Conservation (phyloP, 2,113 vertebrate genomes). For the Entelurus aequoreus region DNA sequence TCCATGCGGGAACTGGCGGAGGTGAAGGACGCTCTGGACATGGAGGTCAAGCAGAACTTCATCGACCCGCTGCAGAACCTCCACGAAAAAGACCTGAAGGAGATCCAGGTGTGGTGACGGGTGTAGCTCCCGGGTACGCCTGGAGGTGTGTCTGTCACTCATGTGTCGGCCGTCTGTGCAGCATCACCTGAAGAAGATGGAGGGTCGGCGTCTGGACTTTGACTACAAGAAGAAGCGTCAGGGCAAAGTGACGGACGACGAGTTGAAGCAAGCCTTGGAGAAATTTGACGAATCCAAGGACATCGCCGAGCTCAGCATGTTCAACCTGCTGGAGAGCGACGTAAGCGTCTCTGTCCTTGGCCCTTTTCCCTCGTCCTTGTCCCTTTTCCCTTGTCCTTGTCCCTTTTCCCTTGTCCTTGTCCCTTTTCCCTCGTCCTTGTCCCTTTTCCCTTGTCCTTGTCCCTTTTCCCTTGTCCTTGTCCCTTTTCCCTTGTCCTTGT, state of each 20-base stretch:
- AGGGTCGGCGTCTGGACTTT: conserved; percentile 94
- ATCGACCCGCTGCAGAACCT: conserved; percentile 96
- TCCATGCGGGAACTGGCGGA: conserved; percentile 91
- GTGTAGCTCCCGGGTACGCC: neutral
- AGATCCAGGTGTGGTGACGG: conserved; percentile 82
- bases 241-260: conserved; percentile 90
- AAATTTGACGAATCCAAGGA: conserved; percentile 98
- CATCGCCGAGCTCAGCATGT: conserved; percentile 97
- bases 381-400: no score
- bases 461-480: no score
- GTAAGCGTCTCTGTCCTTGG: conserved; percentile 70
- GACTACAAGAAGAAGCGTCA: conserved; percentile 99
- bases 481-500: no score
- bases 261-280: conserved; percentile 92
- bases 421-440: no score
- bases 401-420: no score
- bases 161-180: conserved; percentile 40
- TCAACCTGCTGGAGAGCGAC: conserved; percentile 95
- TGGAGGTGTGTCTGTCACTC: neutral
- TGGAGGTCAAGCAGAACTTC: conserved; percentile 98
- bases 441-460: no score
- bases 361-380: no score
- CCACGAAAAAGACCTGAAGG: conserved; percentile 95
- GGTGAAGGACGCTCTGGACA: conserved; percentile 95
- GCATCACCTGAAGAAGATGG: conserved; percentile 97